phyloP scores from a whole-genome alignment of 2,888 invertebrate species.

The Argyresthia albistria region DNA sequence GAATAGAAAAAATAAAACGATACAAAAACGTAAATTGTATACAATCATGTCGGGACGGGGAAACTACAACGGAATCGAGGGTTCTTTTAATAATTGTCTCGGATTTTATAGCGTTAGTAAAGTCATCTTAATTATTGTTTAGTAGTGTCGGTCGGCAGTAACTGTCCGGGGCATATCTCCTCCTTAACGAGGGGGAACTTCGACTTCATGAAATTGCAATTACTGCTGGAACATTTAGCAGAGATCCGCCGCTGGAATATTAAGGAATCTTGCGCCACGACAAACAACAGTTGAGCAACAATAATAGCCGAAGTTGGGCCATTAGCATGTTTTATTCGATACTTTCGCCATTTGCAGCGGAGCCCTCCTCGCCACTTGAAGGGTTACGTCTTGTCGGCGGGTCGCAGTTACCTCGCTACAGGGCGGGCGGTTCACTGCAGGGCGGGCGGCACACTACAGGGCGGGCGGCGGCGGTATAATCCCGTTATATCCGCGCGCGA shows the following conservation, averaged over 20 bases:
- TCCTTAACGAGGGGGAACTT: no score
- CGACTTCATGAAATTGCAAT: no score
- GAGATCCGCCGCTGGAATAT: slow-evolving; percentile 3
- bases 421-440: neutral
- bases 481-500: slow-evolving; percentile 6
- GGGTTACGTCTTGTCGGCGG: neutral
- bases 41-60: slow-evolving; percentile 11
- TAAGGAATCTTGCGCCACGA: slow-evolving; percentile 10
- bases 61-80: slow-evolving; percentile 19
- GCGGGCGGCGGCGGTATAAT: slow-evolving; percentile 6
- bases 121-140: slow-evolving; percentile 14
- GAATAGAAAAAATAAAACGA: neutral
- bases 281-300: slow-evolving; percentile 25
- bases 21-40: slow-evolving; percentile 16
- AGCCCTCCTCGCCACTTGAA: neutral
- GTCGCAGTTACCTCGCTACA: neutral
- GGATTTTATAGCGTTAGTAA: slow-evolving; percentile 20
- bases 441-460: no score
- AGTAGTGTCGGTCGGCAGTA: slow-evolving; percentile 10
- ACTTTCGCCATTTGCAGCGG: slow-evolving; percentile 9
- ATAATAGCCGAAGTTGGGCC: slow-evolving; percentile 22
- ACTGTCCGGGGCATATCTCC: no score
- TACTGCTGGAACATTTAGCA: no score
- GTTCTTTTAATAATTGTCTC: slow-evolving; percentile 20
- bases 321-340: slow-evolving; percentile 23